Base-by-base conservation (phyloP, 1,140 invertebrate species). In the Holotrichia oblita region DNA sequence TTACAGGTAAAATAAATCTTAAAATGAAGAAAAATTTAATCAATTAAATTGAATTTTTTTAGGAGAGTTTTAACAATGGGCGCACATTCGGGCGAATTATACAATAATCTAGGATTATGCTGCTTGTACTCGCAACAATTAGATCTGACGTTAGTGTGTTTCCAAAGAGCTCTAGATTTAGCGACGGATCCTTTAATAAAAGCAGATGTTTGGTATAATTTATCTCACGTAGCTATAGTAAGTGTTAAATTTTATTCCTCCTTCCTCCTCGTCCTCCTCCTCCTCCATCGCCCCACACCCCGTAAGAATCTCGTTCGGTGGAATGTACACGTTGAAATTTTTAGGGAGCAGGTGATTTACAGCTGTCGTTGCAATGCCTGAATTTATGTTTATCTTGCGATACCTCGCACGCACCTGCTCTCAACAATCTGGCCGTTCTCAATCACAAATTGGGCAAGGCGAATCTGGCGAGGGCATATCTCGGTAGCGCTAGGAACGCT, bases 101-200 rank as follows among this genome's bases (percentile, higher is more conserved):
- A 98, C 85, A 98, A 97, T 83, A 99, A 99, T 87, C 89, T 99
- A 59, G 98, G 95, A 0, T 87, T 99, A 0, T 99, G 98, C 84
- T 99, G 98, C 85, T 94, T 99, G 80, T 98, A 98, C 86, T 95
- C 97, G 9, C 98, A 99, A 83, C 98, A 99, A 85, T 97, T 97
- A 85, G 98, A 99, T 88, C 92, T 99, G 85, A 96, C 95, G 0
- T 87, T 99, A 41, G 94, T 95, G 0, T 99, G 97, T 87, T 99
- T 99, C 86, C 94, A 98, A 85, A 91, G 97, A 86, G 97, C 98
- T 0, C 88, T 99, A 9, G 92, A 91, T 82, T 90, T 97, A 73
- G 93, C 96, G 22, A 91, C 89, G 0, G 91, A 92, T 81, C 89
- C 94, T 64, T 91, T 92, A 78, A 89, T 91, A 34, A 88, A 91